Evolutionary conservation across 2,888 invertebrate genomes (phyloP), one percentile per base, ranked within the genome.

Genomic region (Aromia moschata): DNA sequence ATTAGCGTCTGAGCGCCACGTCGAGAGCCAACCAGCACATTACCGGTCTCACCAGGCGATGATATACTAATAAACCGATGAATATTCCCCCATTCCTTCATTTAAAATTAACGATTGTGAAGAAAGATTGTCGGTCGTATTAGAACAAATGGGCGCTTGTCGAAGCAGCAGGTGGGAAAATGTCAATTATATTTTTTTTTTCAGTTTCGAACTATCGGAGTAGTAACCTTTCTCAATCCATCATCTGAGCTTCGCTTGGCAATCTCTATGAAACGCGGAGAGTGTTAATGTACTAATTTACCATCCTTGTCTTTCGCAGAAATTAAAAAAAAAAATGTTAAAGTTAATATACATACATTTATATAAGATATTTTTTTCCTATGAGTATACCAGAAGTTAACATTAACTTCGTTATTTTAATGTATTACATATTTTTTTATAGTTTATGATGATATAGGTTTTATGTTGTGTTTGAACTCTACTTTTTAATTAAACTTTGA

Each of bases 131-230:
- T 30, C 37, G 11, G 11, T 3, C 52, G 30, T n/a, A 52, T 52
- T 52, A 41, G 52, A 52, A 52, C 52, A 52, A 52, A 52, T 38
- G 49, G 38, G n/a, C 30, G 52, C 31, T 30, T 52, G 52, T 52
- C 12, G 30, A 16, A 30, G 3, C 52, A 52, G 52, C 52, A 40
- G 52, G 52, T 52, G 41, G 52, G 52, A 41, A 52, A 52, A 52
- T 52, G 51, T 51, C 51, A 51, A 40, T 51, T 41, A 52, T 40
- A 41, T 31, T 41, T n/a, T n/a, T n/a, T n/a, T n/a, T 52, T 41
- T 38, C 15, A 11, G 30, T 5, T 52, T 3, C 30, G 20, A 30
- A 40, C 40, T 14, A 12, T 52, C 47, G 18, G 47, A 5, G 37
- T 49, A 37, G 47, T 37, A 37, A 45, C 47, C 47, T 49, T 37